Conservation (phyloP, 2,888 invertebrate genomes). For the Willowsia nigromaculata region DNA sequence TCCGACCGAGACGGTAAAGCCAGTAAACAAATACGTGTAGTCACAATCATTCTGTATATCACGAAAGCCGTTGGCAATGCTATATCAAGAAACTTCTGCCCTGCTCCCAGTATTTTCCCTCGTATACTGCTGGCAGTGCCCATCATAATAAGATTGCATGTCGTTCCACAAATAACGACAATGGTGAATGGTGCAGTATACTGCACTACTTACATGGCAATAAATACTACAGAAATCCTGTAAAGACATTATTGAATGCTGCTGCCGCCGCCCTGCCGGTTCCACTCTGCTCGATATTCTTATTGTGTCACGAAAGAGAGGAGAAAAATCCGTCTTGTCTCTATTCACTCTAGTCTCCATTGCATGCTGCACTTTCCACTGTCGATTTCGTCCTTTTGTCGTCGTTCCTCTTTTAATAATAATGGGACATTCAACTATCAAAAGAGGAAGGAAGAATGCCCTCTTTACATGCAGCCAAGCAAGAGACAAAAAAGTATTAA, state of each 20-base stretch:
- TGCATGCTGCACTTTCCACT: neutral
- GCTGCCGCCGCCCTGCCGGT: neutral
- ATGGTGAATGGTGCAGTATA: slow-evolving; percentile 7
- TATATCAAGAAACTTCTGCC: neutral
- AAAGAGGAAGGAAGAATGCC: slow-evolving; percentile 13
- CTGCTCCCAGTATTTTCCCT: neutral
- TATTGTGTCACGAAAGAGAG: neutral
- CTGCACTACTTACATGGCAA: slow-evolving; percentile 8
- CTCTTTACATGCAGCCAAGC: slow-evolving; percentile 41
- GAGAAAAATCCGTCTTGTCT: slow-evolving; percentile 32
- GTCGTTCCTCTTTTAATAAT: slow-evolving; percentile 16
- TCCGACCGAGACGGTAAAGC: neutral
- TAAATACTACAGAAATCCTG: neutral
- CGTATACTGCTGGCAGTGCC: neutral
- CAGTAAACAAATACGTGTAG: slow-evolving; percentile 44
- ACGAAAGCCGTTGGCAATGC: neutral
- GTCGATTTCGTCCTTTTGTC: neutral
- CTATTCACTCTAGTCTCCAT: slow-evolving; percentile 45
- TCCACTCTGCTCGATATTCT: neutral
- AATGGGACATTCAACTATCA: neutral
- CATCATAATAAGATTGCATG: slow-evolving; percentile 9
- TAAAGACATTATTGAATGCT: slow-evolving; percentile 8
- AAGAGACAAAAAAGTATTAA: neutral
- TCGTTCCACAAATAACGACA: slow-evolving; percentile 12
- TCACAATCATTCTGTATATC: slow-evolving; percentile 3